These are phyloP conservation scores for Spicauda simplicius DNA, from an alignment of 2,888 invertebrate species.

Conservation along the genomic window DNA sequence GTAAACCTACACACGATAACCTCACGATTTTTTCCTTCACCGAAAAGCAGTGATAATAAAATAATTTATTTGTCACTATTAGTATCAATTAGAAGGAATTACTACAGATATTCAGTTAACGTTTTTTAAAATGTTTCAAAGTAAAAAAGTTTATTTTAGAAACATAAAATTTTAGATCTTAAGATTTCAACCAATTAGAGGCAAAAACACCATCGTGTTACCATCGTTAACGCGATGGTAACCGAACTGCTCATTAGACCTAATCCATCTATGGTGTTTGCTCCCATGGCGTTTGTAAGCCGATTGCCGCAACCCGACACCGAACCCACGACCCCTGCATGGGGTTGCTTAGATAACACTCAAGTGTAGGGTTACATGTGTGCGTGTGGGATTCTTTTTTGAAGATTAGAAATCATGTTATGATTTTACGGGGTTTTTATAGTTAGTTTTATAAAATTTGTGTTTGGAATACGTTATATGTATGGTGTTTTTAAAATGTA, in stretches of 20 bases:
- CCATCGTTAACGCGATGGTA: slow-evolving; percentile 12
- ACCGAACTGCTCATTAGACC: slow-evolving; percentile 64
- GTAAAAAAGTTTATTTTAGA: background rate
- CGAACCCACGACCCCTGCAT: slow-evolving; percentile 63
- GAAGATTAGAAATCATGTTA: background rate
- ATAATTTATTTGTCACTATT: too few relatives aligned
- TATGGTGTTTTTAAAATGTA: too few relatives aligned
- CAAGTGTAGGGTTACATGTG: slow-evolving; percentile 26
- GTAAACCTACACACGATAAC: too few relatives aligned
- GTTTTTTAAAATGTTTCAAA: too few relatives aligned
- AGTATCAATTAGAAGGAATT: too few relatives aligned
- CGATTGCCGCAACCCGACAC: slow-evolving; percentile 78
- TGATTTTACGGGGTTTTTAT: background rate
- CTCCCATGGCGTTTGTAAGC: slow-evolving; percentile 74
- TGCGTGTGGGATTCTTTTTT: slow-evolving; percentile 14
- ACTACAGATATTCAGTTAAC: too few relatives aligned
- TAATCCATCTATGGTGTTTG: slow-evolving; percentile 64
- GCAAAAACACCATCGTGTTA: background rate
- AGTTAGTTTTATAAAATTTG: background rate
- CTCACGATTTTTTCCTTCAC: too few relatives aligned
- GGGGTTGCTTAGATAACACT: slow-evolving; percentile 28
- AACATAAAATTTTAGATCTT: background rate
- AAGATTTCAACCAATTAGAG: background rate
- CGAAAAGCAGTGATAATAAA: too few relatives aligned
- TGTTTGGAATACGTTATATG: too few relatives aligned